phyloP scores from a whole-genome alignment of 2,797 vertebrate species.

The Phrynocephalus forsythii region DNA sequence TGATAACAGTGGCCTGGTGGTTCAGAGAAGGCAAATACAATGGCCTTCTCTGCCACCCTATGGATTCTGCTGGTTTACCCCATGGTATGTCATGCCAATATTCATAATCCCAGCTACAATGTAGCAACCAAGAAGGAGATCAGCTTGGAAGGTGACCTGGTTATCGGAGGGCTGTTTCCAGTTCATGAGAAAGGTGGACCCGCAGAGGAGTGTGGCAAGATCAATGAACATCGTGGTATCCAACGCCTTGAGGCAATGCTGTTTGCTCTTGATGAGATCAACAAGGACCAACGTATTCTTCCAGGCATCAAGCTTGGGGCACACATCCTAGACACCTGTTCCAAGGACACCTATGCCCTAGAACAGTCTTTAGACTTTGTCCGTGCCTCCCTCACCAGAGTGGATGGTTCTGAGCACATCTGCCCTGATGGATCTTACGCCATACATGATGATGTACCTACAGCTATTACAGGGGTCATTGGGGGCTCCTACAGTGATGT shows the following conservation, averaged over 20 bases:
- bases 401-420: constrained; percentile 93
- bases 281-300: constrained; percentile 88
- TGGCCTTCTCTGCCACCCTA: constrained; percentile 67
- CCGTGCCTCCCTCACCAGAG: constrained; percentile 92
- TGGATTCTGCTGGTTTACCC: constrained; percentile 81
- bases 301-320: constrained; percentile 91
- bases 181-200: constrained; percentile 94
- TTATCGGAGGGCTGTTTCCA: constrained; percentile 95
- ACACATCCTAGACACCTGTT: constrained; percentile 97
- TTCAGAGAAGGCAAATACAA: constrained; percentile 47
- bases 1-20: constrained; percentile 45
- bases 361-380: constrained; percentile 98
- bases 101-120: constrained; percentile 75
- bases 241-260: constrained; percentile 98
- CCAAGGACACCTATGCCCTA: constrained; percentile 97
- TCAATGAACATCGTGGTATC: constrained; percentile 94
- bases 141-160: constrained; percentile 91
- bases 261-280: constrained; percentile 94
- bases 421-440: constrained; percentile 96
- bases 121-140: constrained; percentile 89
- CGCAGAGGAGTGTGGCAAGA: constrained; percentile 91
- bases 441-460: constrained; percentile 90
- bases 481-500: constrained; percentile 98
- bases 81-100: constrained; percentile 74
- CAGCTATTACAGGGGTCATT: constrained; percentile 94